A percentile compares a stretch with the other conserved stretches of the same genome.
These are phyloP conservation scores for Sebastes kiyomatsui DNA, from an alignment of 2,797 vertebrate genomes.

Conservation along the genomic window DNA sequence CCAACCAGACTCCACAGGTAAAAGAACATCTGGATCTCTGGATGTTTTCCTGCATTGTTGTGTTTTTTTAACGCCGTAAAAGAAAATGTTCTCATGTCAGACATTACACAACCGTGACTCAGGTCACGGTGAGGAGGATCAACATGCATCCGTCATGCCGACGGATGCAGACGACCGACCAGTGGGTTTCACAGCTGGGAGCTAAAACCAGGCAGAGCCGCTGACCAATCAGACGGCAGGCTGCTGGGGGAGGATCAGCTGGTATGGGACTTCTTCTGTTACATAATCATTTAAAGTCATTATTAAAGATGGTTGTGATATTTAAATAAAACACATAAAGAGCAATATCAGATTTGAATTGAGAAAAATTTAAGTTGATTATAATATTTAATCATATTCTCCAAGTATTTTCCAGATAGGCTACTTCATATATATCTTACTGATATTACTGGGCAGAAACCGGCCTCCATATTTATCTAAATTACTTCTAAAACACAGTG, in stretches of 20 bases:
- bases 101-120: background rate
- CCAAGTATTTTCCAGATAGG: too few relatives aligned
- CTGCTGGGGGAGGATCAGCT: background rate
- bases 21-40: background rate
- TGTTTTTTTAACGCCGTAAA: background rate
- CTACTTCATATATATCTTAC: background rate
- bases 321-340: too few relatives aligned
- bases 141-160: background rate
- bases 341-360: too few relatives aligned
- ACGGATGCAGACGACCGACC: too few relatives aligned
- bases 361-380: too few relatives aligned
- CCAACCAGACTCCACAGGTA: background rate
- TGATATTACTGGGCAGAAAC: background rate
- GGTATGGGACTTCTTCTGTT: too few relatives aligned
- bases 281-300: too few relatives aligned
- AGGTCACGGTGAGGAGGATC: background rate
- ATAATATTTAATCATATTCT: too few relatives aligned
- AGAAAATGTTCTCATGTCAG: too few relatives aligned
- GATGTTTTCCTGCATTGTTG: background rate
- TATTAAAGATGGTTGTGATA: too few relatives aligned
- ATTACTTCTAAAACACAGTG: background rate
- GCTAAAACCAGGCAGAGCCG: background rate
- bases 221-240: slow-evolving; percentile 28
- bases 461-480: background rate
- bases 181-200: slow-evolving; percentile 21